These are phyloP conservation scores for Melanocharis versteri DNA, from an alignment of 2,113 vertebrate genomes.

Conservation along the genomic window DNA sequence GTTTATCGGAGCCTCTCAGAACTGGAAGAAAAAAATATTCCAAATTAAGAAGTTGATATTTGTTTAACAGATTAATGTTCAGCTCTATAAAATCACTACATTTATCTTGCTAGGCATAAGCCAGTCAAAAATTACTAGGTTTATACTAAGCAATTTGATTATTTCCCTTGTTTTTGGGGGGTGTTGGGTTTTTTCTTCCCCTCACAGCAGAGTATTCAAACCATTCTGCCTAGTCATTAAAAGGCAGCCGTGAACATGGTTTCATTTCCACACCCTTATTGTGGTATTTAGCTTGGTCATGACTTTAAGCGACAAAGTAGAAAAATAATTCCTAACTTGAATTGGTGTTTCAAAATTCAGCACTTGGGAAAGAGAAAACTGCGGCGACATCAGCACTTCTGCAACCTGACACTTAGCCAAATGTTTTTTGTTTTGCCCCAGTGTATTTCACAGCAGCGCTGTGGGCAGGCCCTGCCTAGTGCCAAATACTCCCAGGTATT, in stretches of 20 bases:
- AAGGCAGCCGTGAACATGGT: neutral
- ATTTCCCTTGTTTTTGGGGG: neutral
- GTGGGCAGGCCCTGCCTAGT: neutral
- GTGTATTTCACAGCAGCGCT: neutral
- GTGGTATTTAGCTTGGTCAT: neutral
- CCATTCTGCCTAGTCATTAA: neutral
- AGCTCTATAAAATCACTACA: neutral
- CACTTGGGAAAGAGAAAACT: neutral
- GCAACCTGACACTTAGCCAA: neutral
- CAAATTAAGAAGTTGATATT: neutral
- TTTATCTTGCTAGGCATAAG: neutral
- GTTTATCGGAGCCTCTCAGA: neutral
- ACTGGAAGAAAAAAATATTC: neutral
- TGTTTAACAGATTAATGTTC: neutral
- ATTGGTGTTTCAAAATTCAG: neutral
- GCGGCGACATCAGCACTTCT: neutral
- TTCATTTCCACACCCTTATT: neutral
- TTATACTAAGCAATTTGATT: neutral
- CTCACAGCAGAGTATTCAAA: neutral
- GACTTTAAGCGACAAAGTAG: neutral
- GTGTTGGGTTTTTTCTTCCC: neutral
- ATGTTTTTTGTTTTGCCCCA: neutral
- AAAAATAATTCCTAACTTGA: neutral
- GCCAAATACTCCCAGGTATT: conserved; percentile 5
- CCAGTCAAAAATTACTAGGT: neutral